Evolutionary conservation across 2,888 invertebrate genomes (phyloP).

Genomic region (Drymonia ruficornis): DNA sequence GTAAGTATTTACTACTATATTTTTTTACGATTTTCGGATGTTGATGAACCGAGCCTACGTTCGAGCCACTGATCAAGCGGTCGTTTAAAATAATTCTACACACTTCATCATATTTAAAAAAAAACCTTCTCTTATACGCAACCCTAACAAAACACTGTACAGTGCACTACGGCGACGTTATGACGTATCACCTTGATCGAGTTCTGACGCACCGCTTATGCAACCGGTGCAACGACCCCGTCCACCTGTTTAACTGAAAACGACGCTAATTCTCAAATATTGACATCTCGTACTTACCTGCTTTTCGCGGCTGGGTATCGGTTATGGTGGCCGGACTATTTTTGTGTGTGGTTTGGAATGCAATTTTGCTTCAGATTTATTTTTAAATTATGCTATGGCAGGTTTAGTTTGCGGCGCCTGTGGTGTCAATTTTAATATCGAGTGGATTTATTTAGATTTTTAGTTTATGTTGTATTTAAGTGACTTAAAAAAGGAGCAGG

Average conservation of each 20-base stretch:
- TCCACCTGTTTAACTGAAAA: constrained; percentile 34
- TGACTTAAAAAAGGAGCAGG: too few relatives aligned
- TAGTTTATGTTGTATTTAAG: too few relatives aligned
- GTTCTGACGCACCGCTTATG: constrained; percentile 73
- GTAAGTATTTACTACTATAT: too few relatives aligned
- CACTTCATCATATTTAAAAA: background rate
- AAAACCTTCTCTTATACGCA: background rate
- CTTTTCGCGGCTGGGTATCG: constrained; percentile 39
- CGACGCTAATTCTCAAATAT: constrained; percentile 65
- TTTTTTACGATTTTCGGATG: too few relatives aligned
- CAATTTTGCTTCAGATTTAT: background rate
- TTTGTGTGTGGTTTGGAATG: background rate
- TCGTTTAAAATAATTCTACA: too few relatives aligned
- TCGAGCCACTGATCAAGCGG: too few relatives aligned
- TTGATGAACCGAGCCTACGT: too few relatives aligned
- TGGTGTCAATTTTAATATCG: too few relatives aligned
- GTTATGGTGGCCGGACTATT: constrained; percentile 21
- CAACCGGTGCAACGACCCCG: constrained; percentile 67
- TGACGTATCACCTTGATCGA: constrained; percentile 76
- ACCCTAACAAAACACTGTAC: constrained; percentile 17
- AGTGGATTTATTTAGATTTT: too few relatives aligned
- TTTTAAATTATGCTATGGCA: background rate
- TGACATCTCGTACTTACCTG: constrained; percentile 55
- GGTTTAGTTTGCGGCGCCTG: too few relatives aligned
- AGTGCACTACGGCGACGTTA: constrained; percentile 21